phyloP scores from a whole-genome alignment of 2,888 invertebrate species.

The Eupithecia tripunctaria region DNA sequence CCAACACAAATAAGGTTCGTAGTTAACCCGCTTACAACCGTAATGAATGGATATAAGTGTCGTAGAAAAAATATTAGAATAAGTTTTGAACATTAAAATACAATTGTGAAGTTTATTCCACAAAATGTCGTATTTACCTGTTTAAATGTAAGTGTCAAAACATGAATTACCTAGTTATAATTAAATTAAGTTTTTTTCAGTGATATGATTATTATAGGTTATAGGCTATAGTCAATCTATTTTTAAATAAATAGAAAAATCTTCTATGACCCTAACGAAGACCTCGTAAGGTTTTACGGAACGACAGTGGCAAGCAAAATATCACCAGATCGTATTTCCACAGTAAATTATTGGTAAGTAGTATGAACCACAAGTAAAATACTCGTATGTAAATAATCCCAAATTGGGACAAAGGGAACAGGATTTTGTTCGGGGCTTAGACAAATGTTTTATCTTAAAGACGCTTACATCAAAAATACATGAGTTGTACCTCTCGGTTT shows the following conservation, averaged over 20 bases:
- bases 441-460: neutral
- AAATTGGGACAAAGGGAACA: conserved; percentile 14
- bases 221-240: too few species aligned
- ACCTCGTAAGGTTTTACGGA: neutral
- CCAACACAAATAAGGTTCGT: too few species aligned
- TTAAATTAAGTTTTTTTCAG: too few species aligned
- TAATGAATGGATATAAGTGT: too few species aligned
- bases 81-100: too few species aligned
- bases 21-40: too few species aligned
- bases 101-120: too few species aligned
- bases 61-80: too few species aligned
- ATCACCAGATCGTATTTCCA: conserved; percentile 18
- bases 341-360: conserved; percentile 16
- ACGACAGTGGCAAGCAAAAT: neutral
- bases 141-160: too few species aligned
- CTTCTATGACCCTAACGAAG: neutral
- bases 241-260: neutral
- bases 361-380: conserved; percentile 19
- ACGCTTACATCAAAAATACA: neutral
- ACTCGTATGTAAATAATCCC: conserved; percentile 27
- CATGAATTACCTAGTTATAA: too few species aligned
- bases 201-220: too few species aligned
- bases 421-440: neutral
- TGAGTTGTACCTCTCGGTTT: neutral
- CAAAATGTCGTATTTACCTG: too few species aligned